Percentiles rank a stretch among this genome's conserved stretches.
These are phyloP conservation scores for Pseudopleuronectes americanus DNA, from an alignment of 2,797 vertebrate species.

Conservation along the genomic window DNA sequence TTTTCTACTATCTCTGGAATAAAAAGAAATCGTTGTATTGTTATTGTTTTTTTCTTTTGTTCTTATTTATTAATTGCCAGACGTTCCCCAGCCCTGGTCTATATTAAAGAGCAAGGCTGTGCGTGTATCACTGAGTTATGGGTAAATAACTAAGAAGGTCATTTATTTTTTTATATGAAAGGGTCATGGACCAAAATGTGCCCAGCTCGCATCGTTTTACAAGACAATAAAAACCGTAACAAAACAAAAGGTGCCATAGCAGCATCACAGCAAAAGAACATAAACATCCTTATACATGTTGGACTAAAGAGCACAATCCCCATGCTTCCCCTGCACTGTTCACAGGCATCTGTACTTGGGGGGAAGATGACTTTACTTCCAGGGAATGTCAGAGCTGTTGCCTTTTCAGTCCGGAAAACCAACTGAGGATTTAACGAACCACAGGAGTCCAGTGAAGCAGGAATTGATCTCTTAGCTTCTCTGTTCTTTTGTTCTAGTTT, in stretches of 20 bases:
- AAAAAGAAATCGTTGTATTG: too few species aligned
- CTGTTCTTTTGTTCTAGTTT: conserved; percentile 28
- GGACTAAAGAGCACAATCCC: too few species aligned
- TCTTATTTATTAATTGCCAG: too few species aligned
- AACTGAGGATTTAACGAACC: conserved; percentile 20
- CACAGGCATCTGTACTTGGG: not conserved
- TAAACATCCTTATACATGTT: too few species aligned
- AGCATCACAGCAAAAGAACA: too few species aligned
- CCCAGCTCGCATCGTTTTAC: too few species aligned
- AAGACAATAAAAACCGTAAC: too few species aligned
- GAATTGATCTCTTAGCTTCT: conserved; percentile 14
- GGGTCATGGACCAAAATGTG: not conserved
- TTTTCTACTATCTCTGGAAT: too few species aligned
- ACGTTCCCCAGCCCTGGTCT: too few species aligned
- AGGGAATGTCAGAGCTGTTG: not conserved
- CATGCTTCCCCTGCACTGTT: too few species aligned
- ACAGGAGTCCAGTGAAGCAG: conserved; percentile 12
- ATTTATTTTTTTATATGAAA: conserved; percentile 10
- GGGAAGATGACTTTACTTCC: conserved; percentile 7
- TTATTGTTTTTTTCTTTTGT: too few species aligned
- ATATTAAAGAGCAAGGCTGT: conserved; percentile 1
- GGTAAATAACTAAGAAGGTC: not conserved
- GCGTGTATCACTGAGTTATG: conserved; percentile 5
- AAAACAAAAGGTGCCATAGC: too few species aligned
- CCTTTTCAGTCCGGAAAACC: conserved; percentile 11